These are phyloP conservation scores for Bujurquina vittata DNA, from an alignment of 2,113 vertebrate genomes.

Conservation along the genomic window DNA sequence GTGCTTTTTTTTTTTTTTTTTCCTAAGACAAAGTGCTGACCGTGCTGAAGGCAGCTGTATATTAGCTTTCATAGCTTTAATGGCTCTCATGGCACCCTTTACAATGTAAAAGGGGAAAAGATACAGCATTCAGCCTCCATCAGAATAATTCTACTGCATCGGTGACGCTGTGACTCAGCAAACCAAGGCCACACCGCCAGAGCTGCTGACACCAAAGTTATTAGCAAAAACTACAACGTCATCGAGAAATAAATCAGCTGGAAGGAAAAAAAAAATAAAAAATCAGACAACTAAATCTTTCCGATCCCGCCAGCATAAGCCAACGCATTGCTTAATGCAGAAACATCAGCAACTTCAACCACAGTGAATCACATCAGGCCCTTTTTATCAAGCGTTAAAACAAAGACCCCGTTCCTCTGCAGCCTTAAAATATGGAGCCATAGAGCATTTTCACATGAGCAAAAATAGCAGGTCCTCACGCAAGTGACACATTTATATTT, in stretches of 20 bases:
- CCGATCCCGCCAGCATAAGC: background rate
- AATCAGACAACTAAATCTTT: constrained; percentile 5
- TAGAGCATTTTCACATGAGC: background rate
- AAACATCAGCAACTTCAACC: background rate
- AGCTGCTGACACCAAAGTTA: background rate
- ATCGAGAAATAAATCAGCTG: background rate
- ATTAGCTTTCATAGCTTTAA: background rate
- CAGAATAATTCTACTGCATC: background rate
- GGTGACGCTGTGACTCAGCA: background rate
- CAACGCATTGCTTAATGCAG: background rate
- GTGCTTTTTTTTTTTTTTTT: background rate
- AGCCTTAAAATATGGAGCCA: background rate
- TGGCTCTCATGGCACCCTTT: background rate
- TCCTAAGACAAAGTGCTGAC: background rate
- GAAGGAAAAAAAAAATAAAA: constrained; percentile 6
- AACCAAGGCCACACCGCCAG: constrained; percentile 5
- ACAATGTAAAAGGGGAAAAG: background rate
- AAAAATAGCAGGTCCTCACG: background rate
- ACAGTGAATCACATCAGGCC: background rate
- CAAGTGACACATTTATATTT: background rate
- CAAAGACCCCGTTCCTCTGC: background rate
- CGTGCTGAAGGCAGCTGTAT: background rate
- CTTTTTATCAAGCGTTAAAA: background rate
- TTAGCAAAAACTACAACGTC: constrained; percentile 4
- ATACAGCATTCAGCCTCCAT: background rate